Base-by-base conservation (phyloP, 2,888 invertebrate species). In the Ethmia dodecea region DNA sequence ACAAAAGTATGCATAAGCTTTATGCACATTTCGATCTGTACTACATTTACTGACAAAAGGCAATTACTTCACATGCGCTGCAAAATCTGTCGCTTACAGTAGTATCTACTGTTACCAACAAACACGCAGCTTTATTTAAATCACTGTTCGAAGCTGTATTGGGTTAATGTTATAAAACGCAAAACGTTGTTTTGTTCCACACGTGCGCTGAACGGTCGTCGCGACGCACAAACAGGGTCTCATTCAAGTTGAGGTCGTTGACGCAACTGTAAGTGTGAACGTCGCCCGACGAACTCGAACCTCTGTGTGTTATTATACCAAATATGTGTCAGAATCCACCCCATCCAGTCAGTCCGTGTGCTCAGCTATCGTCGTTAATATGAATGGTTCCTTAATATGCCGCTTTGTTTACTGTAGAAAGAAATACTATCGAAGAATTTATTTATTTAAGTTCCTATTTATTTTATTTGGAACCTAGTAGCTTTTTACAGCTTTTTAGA, bases 181-280 rank as follows among this genome's bases (percentile, higher is more conserved):
- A 54, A 60, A 59, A 58, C 62, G 60, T 77, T 80, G 65, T 84
- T 84, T 73, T 81, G 71, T 86, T 84, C 68, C 84, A 83, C 83
- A 73, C 83, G 76, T 73, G 69, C 78, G 60, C 67, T 60, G 72
- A 57, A 62, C 73, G 79, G 71, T 68, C 67, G 49, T 55, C 67
- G 66, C 73, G 54, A 56, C 72, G 61, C 68, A 62, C 67, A 62
- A 58, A 63, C 83, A 86, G 86, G 80, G 77, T 75, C 77, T 72
- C 75, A 69, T 79, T 64, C 78, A 78, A 79, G 86, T 84, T 80
- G 83, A 84, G 72, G 78, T 84, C 74, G 67, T 83, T 68, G 72
- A 88, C 54, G 71, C 86, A 64, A 86, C 80, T 86, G 89, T 89
- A 88, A 89, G 89, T 89, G 89, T 89, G 71, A 62, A 55, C 60